Evolutionary conservation across 2,113 vertebrate genomes (phyloP).

Genomic region (Xiphophorus couchianus): DNA sequence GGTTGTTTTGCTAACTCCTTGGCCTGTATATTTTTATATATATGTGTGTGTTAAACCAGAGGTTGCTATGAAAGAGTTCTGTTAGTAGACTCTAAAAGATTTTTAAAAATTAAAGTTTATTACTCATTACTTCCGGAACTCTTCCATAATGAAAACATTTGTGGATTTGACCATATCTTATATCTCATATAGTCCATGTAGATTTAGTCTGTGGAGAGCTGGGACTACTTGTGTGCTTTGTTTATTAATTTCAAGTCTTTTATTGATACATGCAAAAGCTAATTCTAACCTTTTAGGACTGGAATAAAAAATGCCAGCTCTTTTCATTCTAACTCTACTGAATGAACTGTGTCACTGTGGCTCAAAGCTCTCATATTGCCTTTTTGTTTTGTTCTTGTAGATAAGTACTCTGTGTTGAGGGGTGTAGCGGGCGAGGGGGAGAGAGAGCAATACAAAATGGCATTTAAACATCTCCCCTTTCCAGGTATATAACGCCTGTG

Average conservation of each 20-base stretch:
- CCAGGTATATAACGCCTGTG: conserved; percentile 82
- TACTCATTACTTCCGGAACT: conserved; percentile 64
- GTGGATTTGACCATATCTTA: conserved; percentile 69
- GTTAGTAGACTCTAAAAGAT: conserved; percentile 32
- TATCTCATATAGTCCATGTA: conserved; percentile 60
- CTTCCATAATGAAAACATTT: conserved; percentile 62
- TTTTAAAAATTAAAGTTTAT: neutral
- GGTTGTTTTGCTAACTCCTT: conserved; percentile 44
- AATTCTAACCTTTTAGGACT: conserved; percentile 8
- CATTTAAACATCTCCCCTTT: conserved; percentile 85
- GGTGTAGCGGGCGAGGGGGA: conserved; percentile 79
- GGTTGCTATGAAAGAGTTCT: conserved; percentile 72
- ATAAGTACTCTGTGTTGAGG: conserved; percentile 88
- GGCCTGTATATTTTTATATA: conserved; percentile 6
- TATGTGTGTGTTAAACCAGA: conserved; percentile 7
- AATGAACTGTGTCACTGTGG: conserved; percentile 70
- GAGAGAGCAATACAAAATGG: conserved; percentile 83
- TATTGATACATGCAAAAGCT: conserved; percentile 20
- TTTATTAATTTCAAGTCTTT: neutral
- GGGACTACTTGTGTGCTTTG: conserved; percentile 32
- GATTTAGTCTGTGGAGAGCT: conserved; percentile 67
- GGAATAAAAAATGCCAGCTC: conserved; percentile 28
- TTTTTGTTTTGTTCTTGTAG: conserved; percentile 82
- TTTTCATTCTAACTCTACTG: conserved; percentile 69
- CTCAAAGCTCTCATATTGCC: conserved; percentile 75